Conservation (phyloP, 2,113 vertebrate species). For the Solea senegalensis region DNA sequence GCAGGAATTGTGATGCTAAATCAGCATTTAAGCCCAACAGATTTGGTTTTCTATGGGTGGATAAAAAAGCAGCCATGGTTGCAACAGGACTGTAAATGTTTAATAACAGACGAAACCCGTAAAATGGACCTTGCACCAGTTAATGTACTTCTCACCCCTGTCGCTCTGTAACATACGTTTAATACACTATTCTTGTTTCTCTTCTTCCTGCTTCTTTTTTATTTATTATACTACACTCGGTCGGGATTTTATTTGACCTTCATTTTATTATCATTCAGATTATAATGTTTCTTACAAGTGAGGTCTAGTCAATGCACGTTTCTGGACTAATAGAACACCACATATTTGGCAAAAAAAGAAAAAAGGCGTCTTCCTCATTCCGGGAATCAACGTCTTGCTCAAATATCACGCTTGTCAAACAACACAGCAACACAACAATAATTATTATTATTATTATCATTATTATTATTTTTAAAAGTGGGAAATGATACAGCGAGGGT, state of each 20-base stretch:
- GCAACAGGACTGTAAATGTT: constrained; percentile 65
- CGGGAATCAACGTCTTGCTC: constrained; percentile 59
- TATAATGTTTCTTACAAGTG: too few species aligned
- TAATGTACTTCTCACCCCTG: constrained; percentile 31
- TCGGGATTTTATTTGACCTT: too few species aligned
- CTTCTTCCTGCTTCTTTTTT: constrained; percentile 34
- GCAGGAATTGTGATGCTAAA: not conserved
- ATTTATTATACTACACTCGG: too few species aligned
- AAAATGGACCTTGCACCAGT: constrained; percentile 55
- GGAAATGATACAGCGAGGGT: not conserved
- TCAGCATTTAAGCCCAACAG: not conserved
- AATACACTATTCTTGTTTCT: constrained; percentile 7
- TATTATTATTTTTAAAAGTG: not conserved
- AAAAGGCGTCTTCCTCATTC: constrained; percentile 57
- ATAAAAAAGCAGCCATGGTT: not conserved
- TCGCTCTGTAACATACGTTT: constrained; percentile 18
- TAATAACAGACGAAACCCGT: constrained; percentile 46
- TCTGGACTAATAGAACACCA: too few species aligned
- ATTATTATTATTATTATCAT: too few species aligned
- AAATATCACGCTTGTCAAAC: constrained; percentile 65
- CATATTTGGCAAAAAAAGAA: constrained; percentile 35
- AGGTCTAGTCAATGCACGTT: too few species aligned
- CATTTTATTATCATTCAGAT: too few species aligned
- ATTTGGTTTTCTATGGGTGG: constrained; percentile 3
- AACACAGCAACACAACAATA: constrained; percentile 23